Evolutionary conservation across 2,797 vertebrate genomes (phyloP).

Genomic region (Chaunax sp.): DNA sequence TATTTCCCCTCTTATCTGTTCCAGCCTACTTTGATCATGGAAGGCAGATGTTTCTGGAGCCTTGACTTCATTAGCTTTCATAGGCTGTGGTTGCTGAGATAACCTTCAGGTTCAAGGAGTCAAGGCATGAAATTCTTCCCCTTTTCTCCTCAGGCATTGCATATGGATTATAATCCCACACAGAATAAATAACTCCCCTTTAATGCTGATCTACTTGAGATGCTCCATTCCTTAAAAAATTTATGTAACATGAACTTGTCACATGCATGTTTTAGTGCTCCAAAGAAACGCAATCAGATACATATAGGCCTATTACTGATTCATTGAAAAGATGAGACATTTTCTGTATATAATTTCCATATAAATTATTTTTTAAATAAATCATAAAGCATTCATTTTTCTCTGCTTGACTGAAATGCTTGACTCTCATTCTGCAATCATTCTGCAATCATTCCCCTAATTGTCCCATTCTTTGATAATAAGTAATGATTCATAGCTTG

Average conservation of each 20-base stretch:
- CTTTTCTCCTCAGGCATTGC: slow-evolving; percentile 12
- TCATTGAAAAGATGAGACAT: slow-evolving; percentile 42
- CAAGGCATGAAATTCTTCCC: slow-evolving; percentile 4
- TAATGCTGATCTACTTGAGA: slow-evolving; percentile 6
- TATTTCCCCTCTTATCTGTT: slow-evolving; percentile 8
- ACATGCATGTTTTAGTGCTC: slow-evolving; percentile 26
- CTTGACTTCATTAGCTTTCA: slow-evolving; percentile 51
- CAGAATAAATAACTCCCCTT: slow-evolving; percentile 1
- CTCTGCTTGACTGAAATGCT: slow-evolving; percentile 4
- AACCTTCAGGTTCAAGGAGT: slow-evolving; percentile 48
- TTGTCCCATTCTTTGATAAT: too few relatives aligned
- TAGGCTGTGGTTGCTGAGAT: slow-evolving; percentile 31
- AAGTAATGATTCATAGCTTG: too few relatives aligned
- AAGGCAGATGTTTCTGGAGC: slow-evolving; percentile 14
- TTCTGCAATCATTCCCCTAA: slow-evolving; percentile 15
- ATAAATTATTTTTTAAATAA: slow-evolving; percentile 44
- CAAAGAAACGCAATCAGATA: slow-evolving; percentile 25
- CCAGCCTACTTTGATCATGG: slow-evolving; percentile 19
- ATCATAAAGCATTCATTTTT: slow-evolving; percentile 9
- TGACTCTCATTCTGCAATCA: slow-evolving; percentile 24
- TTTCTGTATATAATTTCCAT: slow-evolving; percentile 43
- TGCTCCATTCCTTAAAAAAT: background rate
- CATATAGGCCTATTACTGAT: slow-evolving; percentile 15
- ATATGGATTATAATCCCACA: slow-evolving; percentile 14
- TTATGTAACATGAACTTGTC: slow-evolving; percentile 15